Percentiles rank a stretch among this genome's conserved stretches.
These are phyloP conservation scores for Acleris sparsana DNA, from an alignment of 2,888 invertebrate genomes.

Conservation along the genomic window DNA sequence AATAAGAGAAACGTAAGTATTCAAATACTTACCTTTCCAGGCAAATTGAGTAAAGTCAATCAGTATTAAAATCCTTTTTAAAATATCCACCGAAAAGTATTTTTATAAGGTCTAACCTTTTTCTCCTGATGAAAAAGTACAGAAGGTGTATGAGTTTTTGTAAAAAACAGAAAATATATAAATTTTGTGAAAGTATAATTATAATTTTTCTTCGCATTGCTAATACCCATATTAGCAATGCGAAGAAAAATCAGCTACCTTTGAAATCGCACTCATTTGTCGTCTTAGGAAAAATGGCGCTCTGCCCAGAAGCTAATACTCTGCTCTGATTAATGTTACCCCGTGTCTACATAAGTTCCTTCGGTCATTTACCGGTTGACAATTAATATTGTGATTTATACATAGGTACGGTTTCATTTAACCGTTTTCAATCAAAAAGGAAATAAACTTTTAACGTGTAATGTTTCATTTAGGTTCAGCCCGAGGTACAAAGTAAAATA, in stretches of 20 bases:
- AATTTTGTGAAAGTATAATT: not conserved
- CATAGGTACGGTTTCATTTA: not conserved
- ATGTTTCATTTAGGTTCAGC: no score
- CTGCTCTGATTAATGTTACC: slow-evolving; percentile 26
- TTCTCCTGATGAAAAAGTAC: not conserved
- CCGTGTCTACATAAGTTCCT: not conserved
- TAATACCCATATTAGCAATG: no score
- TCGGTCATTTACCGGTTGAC: slow-evolving; percentile 15
- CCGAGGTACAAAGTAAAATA: no score
- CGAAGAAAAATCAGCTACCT: slow-evolving; percentile 18
- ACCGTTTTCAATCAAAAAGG: not conserved
- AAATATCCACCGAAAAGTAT: no score
- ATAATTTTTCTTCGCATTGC: no score
- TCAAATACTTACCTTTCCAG: no score
- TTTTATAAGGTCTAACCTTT: no score
- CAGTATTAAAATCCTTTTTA: no score
- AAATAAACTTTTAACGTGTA: no score
- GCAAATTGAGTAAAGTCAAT: no score
- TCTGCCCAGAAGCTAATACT: slow-evolving; percentile 30
- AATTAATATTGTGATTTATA: not conserved
- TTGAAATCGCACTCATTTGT: slow-evolving; percentile 26
- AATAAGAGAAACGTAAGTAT: no score
- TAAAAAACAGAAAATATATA: not conserved
- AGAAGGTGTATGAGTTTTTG: not conserved
- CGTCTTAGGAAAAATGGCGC: slow-evolving; percentile 11